Conservation (phyloP, 2,797 vertebrate genomes). For the Oceanodroma leucorhoa region DNA sequence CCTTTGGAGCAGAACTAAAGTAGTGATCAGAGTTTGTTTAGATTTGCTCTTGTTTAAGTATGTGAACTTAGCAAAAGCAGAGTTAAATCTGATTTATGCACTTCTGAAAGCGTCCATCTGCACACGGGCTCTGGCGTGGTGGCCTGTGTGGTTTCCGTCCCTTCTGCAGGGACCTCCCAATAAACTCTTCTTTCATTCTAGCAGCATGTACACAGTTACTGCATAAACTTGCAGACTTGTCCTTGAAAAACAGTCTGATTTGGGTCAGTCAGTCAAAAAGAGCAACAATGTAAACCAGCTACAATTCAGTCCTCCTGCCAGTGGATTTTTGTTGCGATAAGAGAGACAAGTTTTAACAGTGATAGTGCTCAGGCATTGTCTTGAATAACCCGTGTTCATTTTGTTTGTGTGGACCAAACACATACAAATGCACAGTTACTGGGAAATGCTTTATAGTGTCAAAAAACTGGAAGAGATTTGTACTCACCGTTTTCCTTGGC, state of each 20-base stretch:
- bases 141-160: not conserved
- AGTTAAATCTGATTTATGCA: not conserved
- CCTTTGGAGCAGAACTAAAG: not conserved
- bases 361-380: not conserved
- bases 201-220: not conserved
- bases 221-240: not conserved
- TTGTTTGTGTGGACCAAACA: not conserved
- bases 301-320: not conserved
- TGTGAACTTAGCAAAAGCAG: not conserved
- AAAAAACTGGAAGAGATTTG: not conserved
- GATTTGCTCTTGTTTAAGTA: not conserved
- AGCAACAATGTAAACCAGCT: not conserved
- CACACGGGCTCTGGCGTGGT: not conserved
- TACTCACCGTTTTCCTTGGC: not conserved
- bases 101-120: not conserved
- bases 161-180: not conserved
- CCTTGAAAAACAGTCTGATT: not conserved
- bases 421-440: accelerated
- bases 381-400: not conserved
- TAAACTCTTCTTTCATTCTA: not conserved
- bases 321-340: not conserved
- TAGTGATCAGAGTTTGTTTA: not conserved
- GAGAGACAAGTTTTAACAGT: not conserved
- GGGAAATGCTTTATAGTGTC: not conserved
- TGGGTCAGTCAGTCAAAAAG: not conserved